A percentile compares a stretch with the other conserved stretches of the same genome.
These are phyloP conservation scores for Camponotus fellah DNA, from an alignment of 2,888 invertebrate species.

Conservation along the genomic window DNA sequence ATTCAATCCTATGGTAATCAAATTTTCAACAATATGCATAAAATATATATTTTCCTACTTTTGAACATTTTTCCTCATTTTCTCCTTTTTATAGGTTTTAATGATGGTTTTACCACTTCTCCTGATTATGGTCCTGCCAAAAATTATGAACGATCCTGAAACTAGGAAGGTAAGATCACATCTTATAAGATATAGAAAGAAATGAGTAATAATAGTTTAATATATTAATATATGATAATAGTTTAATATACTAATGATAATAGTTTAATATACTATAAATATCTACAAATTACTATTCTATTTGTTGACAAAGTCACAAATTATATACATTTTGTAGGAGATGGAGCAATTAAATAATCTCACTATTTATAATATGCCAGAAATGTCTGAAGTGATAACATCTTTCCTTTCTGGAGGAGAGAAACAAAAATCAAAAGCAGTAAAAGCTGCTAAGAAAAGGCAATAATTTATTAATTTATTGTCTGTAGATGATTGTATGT, in stretches of 20 bases:
- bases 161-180: conserved; percentile 92
- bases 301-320: conserved; percentile 45
- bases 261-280: neutral
- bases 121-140: conserved; percentile 96
- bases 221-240: neutral
- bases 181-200: conserved; percentile 73
- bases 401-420: conserved; percentile 93
- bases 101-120: conserved; percentile 98
- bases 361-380: conserved; percentile 95
- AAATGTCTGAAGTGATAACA: conserved; percentile 98
- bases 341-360: conserved; percentile 96
- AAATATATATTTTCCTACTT: neutral
- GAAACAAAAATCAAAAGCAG: conserved; percentile 86
- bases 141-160: conserved; percentile 99
- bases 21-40: neutral
- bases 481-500: conserved; percentile 47
- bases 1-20: conserved; percentile 95
- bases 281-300: conserved; percentile 1
- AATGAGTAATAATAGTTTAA: conserved; percentile 7
- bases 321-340: conserved; percentile 87
- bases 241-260: neutral
- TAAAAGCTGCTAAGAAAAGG: conserved; percentile 85
- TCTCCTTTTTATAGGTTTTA: conserved; percentile 88
- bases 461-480: conserved; percentile 76
- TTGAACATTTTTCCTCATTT: neutral